Percentiles rank a stretch among this genome's conserved stretches.
Evolutionary conservation across 1,140 invertebrate species (phyloP).

Genomic region (Brachionus rubens): DNA sequence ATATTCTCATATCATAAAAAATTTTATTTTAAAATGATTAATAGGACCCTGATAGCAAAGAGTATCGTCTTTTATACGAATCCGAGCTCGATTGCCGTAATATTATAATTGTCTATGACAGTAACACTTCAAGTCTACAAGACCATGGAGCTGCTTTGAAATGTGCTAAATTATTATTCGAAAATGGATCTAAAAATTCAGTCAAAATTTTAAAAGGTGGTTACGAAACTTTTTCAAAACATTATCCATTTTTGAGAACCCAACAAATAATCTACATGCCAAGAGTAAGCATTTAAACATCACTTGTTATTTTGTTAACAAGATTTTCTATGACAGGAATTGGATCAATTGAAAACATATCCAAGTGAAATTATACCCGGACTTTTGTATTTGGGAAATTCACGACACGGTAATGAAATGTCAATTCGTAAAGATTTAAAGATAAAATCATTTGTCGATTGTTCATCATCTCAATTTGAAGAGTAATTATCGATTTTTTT

Average conservation of each 20-base stretch:
- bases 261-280: slow-evolving; percentile 60
- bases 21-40: slow-evolving; percentile 5
- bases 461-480: slow-evolving; percentile 52
- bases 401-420: slow-evolving; percentile 55
- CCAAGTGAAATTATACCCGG: slow-evolving; percentile 58
- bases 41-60: slow-evolving; percentile 52
- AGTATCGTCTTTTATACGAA: slow-evolving; percentile 57
- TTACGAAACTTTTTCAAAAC: slow-evolving; percentile 59
- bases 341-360: slow-evolving; percentile 57
- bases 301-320: not conserved
- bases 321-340: slow-evolving; percentile 50
- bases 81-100: slow-evolving; percentile 58
- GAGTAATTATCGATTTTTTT: slow-evolving; percentile 52
- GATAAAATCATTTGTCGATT: slow-evolving; percentile 57
- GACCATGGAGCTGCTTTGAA: slow-evolving; percentile 48
- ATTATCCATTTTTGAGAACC: slow-evolving; percentile 60
- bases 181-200: slow-evolving; percentile 55
- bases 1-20: not conserved
- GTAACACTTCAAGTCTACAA: slow-evolving; percentile 53
- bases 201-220: slow-evolving; percentile 59
- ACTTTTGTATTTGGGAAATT: slow-evolving; percentile 57
- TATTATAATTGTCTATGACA: slow-evolving; percentile 59
- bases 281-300: slow-evolving; percentile 10
- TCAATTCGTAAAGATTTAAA: slow-evolving; percentile 59
- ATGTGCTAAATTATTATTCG: slow-evolving; percentile 54